Percentiles rank a stretch among this genome's conserved stretches.
These are phyloP conservation scores for Mormyrops boulengeri DNA, from an alignment of 2,797 vertebrate genomes.

Conservation along the genomic window DNA sequence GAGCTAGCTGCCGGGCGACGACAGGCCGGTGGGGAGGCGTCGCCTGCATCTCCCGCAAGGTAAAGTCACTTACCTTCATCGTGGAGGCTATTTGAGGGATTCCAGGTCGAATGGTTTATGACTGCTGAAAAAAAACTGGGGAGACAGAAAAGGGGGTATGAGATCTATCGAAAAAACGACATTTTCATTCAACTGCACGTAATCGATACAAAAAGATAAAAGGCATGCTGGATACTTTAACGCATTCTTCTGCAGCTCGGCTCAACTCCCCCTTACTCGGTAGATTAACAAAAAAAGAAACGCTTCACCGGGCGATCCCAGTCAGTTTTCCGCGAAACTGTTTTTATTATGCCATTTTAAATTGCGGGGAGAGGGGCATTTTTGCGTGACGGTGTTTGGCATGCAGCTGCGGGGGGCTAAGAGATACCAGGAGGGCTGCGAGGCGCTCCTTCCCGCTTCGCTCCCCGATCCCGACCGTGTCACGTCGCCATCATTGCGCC, in stretches of 20 bases:
- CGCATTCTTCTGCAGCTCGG: slow-evolving; percentile 48
- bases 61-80: slow-evolving; percentile 84
- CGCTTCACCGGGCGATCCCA: slow-evolving; percentile 37
- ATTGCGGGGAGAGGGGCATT: not conserved
- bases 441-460: slow-evolving; percentile 65
- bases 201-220: slow-evolving; percentile 16
- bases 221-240: slow-evolving; percentile 46
- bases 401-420: not conserved
- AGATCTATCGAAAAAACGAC: not conserved
- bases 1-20: not conserved
- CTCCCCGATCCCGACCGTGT: slow-evolving; percentile 64
- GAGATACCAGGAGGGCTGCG: slow-evolving; percentile 5
- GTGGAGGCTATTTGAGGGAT: slow-evolving; percentile 76
- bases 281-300: slow-evolving; percentile 31
- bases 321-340: not conserved
- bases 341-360: not conserved
- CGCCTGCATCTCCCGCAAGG: slow-evolving; percentile 35
- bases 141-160: slow-evolving; percentile 45
- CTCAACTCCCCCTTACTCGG: slow-evolving; percentile 35
- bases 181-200: not conserved
- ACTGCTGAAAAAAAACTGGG: slow-evolving; percentile 49
- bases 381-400: not conserved
- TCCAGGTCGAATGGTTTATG: slow-evolving; percentile 77
- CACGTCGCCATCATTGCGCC: slow-evolving; percentile 86
- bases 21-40: slow-evolving; percentile 36